These are phyloP conservation scores for Chrysotoxum bicinctum DNA, from an alignment of 2,888 invertebrate genomes.

Conservation along the genomic window DNA sequence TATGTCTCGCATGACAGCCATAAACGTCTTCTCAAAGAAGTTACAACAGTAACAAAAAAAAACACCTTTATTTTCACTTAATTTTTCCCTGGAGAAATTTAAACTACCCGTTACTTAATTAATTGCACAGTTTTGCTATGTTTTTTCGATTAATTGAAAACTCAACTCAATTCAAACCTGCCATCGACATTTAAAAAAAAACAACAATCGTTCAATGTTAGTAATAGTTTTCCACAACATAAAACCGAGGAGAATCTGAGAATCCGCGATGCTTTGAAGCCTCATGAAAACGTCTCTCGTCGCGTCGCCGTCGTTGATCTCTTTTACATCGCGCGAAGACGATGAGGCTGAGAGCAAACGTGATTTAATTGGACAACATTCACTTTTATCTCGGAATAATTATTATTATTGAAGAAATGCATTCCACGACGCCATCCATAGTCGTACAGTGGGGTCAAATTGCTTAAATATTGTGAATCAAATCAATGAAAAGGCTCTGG, in stretches of 20 bases:
- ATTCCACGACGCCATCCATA: neutral
- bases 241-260: neutral
- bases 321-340: neutral
- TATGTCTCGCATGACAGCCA: constrained; percentile 14
- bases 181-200: constrained; percentile 19
- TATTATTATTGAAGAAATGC: constrained; percentile 30
- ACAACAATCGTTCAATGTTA: neutral
- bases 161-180: constrained; percentile 35
- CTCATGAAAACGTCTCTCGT: neutral
- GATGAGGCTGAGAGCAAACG: constrained; percentile 17
- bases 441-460: neutral
- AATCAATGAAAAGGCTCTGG: too few species aligned
- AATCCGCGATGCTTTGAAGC: neutral
- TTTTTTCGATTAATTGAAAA: constrained; percentile 46
- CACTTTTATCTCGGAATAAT: constrained; percentile 60
- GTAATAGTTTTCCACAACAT: constrained; percentile 13
- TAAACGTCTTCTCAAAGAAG: neutral
- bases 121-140: constrained; percentile 41
- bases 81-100: constrained; percentile 46
- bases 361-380: constrained; percentile 66
- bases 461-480: too few species aligned
- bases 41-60: neutral
- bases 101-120: constrained; percentile 22
- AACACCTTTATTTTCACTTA: constrained; percentile 36
- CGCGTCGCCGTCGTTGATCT: neutral